Conservation (phyloP, 2,797 vertebrate genomes). For the Euphonia xanthogaster region DNA sequence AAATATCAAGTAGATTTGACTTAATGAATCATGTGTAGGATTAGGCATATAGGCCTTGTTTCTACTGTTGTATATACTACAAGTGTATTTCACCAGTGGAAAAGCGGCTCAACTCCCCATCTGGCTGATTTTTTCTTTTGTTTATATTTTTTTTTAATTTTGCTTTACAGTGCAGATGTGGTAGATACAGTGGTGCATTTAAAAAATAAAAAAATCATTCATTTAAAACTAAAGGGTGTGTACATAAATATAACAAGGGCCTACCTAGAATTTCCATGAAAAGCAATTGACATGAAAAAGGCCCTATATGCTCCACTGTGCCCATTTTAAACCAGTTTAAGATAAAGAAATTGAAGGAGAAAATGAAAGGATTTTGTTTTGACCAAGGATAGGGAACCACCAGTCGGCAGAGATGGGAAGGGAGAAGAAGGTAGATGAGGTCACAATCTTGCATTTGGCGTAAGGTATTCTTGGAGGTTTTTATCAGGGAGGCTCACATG, state of each 20-base stretch:
- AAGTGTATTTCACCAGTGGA: not conserved
- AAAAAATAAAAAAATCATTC: fast-evolving
- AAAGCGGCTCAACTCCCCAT: not conserved
- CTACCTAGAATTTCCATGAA: not conserved
- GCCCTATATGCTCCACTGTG: not conserved
- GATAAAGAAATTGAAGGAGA: not conserved
- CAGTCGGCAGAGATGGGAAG: not conserved
- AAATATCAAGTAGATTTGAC: not conserved
- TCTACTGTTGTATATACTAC: not conserved
- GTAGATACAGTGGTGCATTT: not conserved
- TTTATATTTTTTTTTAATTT: not conserved
- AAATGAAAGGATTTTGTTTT: not conserved
- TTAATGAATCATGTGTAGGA: not conserved
- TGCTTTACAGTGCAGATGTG: not conserved
- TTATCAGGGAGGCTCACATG: not conserved
- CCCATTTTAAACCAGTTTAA: not conserved
- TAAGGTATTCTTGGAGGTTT: not conserved
- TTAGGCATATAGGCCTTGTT: not conserved
- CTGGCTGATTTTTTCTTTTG: not conserved
- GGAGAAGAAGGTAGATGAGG: not conserved
- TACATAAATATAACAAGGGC: not conserved
- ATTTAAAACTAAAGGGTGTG: not conserved
- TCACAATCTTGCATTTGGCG: not conserved
- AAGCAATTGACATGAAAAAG: not conserved
- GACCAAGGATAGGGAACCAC: not conserved